Evolutionary conservation across 2,113 vertebrate genomes (phyloP).

Genomic region (Cariama cristata): DNA sequence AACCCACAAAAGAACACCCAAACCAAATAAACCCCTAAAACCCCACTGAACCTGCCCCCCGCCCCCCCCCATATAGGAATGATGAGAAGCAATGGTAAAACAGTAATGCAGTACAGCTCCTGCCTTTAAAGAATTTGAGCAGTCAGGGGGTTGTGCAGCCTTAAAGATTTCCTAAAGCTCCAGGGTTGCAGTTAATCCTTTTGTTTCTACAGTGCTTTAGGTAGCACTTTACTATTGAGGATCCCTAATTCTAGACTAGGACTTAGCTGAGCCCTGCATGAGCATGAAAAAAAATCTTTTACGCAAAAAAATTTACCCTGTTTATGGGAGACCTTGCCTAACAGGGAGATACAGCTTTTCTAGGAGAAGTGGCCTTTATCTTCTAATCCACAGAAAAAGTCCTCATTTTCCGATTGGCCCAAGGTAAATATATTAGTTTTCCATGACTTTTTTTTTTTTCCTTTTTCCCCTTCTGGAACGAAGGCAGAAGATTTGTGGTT

Average conservation of each 20-base stretch:
- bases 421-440: background rate
- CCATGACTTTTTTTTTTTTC: accelerated
- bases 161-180: background rate
- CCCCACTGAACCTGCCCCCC: background rate
- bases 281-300: background rate
- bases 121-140: background rate
- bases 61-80: background rate
- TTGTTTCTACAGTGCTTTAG: background rate
- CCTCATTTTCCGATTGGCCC: background rate
- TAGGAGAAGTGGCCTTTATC: background rate
- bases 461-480: background rate
- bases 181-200: background rate
- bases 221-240: background rate
- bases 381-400: background rate
- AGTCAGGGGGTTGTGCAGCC: background rate
- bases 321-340: background rate
- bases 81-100: background rate
- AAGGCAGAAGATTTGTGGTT: background rate
- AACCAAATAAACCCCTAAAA: background rate
- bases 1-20: background rate
- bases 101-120: background rate
- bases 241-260: background rate
- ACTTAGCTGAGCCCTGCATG: background rate
- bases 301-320: background rate
- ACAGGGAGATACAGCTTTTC: background rate